Percentiles rank a stretch among this genome's conserved stretches.
Conservation (phyloP, 2,797 vertebrate species). For the Pipistrellus pipistrellus region DNA sequence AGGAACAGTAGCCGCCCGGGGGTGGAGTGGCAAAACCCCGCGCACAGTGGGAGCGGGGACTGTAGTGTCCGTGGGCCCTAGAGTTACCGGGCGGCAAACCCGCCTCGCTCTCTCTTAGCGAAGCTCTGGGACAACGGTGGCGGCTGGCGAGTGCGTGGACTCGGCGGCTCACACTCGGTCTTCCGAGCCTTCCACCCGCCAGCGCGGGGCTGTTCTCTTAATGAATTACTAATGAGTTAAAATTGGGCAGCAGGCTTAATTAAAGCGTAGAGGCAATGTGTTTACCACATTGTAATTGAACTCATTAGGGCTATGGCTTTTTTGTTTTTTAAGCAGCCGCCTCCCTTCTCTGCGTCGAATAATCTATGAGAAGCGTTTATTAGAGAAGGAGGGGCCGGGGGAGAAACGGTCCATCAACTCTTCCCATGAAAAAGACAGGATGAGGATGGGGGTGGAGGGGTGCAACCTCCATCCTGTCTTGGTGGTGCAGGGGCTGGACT, state of each 20-base stretch:
- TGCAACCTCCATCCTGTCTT: not conserved
- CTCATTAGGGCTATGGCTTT: slow-evolving; percentile 91
- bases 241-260: slow-evolving; percentile 93
- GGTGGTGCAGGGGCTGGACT: not conserved
- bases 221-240: slow-evolving; percentile 93
- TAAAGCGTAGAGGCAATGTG: slow-evolving; percentile 92
- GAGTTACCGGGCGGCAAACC: not conserved
- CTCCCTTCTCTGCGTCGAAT: slow-evolving; percentile 79
- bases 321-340: slow-evolving; percentile 88
- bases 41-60: not conserved
- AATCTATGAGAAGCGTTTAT: slow-evolving; percentile 81
- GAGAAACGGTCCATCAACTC: slow-evolving; percentile 78
- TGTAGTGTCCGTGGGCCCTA: not conserved
- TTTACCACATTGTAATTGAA: slow-evolving; percentile 94
- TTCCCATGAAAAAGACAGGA: slow-evolving; percentile 72
- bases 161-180: slow-evolving; percentile 51
- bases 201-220: slow-evolving; percentile 90
- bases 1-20: not conserved
- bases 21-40: not conserved
- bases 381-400: slow-evolving; percentile 68
- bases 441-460: not conserved
- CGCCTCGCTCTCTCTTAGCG: not conserved
- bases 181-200: slow-evolving; percentile 81
- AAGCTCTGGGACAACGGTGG: not conserved
- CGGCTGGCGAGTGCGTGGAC: not conserved